Evolutionary conservation across 2,888 invertebrate species (phyloP).

Genomic region (Drosophila mimica): DNA sequence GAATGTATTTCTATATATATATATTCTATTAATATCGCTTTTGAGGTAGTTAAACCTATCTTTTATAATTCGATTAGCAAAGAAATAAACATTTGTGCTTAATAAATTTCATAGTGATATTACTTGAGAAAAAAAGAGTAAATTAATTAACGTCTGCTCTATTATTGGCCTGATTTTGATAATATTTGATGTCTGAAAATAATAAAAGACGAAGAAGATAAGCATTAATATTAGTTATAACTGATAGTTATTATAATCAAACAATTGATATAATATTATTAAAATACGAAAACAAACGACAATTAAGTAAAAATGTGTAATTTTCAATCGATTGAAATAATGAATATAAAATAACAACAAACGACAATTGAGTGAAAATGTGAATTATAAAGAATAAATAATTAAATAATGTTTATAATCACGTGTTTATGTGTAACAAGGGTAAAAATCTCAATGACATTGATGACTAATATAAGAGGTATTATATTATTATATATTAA

Average conservation of each 20-base stretch:
- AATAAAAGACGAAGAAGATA: not conserved
- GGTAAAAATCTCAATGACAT: not conserved
- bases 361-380: not conserved
- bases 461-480: not conserved
- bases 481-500: not conserved
- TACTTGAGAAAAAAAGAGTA: not conserved
- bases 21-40: not conserved
- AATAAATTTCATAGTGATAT: not conserved
- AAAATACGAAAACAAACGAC: not conserved
- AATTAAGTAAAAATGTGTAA: not conserved
- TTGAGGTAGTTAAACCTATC: not conserved
- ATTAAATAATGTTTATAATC: not conserved
- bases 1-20: not conserved
- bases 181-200: not conserved
- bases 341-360: not conserved
- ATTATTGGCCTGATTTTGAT: not conserved
- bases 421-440: not conserved
- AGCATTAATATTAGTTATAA: not conserved
- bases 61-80: not conserved
- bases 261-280: not conserved
- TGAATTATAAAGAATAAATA: not conserved
- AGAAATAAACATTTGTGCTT: not conserved
- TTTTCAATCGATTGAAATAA: not conserved
- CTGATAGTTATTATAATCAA: not conserved
- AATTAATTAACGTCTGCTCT: no score